Conservation (phyloP, 2,888 invertebrate species). For the Melangyna quadrimaculata region DNA sequence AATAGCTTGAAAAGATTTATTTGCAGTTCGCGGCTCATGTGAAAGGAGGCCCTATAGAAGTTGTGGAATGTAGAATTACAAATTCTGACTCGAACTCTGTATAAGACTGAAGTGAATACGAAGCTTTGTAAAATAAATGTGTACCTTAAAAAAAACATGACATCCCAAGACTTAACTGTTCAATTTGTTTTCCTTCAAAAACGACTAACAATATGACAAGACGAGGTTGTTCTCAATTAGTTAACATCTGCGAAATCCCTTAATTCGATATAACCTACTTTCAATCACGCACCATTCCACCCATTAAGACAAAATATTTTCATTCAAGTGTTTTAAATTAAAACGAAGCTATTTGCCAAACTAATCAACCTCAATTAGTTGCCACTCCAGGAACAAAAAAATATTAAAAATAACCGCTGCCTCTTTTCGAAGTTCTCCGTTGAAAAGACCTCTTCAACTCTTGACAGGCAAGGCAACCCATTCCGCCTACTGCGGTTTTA, state of each 20-base stretch:
- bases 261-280: conserved; percentile 34
- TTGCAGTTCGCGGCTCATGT: too few relatives aligned
- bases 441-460: conserved; percentile 56
- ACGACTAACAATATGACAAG: neutral
- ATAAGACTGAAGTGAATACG: too few relatives aligned
- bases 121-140: too few relatives aligned
- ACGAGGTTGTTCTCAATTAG: neutral
- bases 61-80: too few relatives aligned
- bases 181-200: neutral
- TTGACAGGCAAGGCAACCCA: conserved; percentile 24
- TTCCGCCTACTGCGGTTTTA: conserved; percentile 12
- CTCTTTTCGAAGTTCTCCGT: conserved; percentile 28
- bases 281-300: conserved; percentile 7
- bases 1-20: too few relatives aligned
- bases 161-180: neutral
- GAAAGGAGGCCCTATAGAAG: too few relatives aligned
- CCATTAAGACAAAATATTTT: conserved; percentile 1
- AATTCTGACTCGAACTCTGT: too few relatives aligned
- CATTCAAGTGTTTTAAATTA: conserved; percentile 58
- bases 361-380: conserved; percentile 61
- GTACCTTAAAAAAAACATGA: too few relatives aligned
- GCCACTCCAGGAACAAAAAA: conserved; percentile 24
- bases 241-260: conserved; percentile 22
- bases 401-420: conserved; percentile 16
- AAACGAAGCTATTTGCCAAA: conserved; percentile 45